A percentile compares a stretch with the other conserved stretches of the same genome.
phyloP scores from a whole-genome alignment of 2,797 vertebrate genomes.

The Chelonia mydas region DNA sequence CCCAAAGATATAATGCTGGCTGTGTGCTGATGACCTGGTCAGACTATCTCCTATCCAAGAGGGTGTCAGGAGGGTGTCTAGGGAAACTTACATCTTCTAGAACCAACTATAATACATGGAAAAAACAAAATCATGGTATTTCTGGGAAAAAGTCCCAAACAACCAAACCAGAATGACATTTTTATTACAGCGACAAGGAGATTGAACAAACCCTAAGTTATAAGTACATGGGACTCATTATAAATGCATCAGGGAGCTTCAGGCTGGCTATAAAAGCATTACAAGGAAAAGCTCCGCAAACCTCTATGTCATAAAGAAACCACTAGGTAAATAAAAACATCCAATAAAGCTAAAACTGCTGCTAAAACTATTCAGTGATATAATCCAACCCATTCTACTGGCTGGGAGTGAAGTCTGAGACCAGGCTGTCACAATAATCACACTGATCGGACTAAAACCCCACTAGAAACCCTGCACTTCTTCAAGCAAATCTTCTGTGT shows the following conservation, averaged over 20 bases:
- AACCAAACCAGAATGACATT: neutral
- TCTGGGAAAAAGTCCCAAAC: neutral
- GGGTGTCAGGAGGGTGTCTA: neutral
- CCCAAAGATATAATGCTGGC: neutral
- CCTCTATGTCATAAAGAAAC: neutral
- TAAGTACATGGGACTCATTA: conserved; percentile 25
- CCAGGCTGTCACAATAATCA: neutral
- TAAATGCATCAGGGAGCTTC: conserved; percentile 30
- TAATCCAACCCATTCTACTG: neutral
- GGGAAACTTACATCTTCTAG: neutral
- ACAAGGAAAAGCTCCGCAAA: neutral
- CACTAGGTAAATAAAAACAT: neutral
- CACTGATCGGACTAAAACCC: fast-evolving
- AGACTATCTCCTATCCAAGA: neutral
- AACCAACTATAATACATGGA: neutral
- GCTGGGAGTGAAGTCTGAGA: neutral
- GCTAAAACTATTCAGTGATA: neutral
- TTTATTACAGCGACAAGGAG: conserved; percentile 20
- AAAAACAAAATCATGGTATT: neutral
- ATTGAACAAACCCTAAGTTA: conserved; percentile 56
- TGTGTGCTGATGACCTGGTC: neutral
- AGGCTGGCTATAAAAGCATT: conserved; percentile 7
- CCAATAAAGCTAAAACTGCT: neutral
- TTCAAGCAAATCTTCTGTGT: neutral
- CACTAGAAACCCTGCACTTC: neutral